A percentile compares a stretch with the other conserved stretches of the same genome.
Conservation (phyloP, 2,797 vertebrate species). For the Phoxinus dragarum region DNA sequence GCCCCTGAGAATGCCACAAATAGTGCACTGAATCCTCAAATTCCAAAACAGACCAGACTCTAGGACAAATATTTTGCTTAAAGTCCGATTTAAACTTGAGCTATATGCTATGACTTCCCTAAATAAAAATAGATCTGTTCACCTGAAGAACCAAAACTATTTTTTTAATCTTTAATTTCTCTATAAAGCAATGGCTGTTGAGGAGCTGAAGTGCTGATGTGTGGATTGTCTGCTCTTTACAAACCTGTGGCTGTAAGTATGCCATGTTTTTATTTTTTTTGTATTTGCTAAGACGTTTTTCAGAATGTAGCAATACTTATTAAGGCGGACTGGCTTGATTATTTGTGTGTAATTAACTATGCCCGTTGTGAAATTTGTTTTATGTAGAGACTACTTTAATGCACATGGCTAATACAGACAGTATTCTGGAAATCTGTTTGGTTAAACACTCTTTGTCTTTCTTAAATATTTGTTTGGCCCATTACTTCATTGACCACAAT, state of each 20-base stretch:
- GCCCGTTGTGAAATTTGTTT: background rate
- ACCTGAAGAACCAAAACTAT: background rate
- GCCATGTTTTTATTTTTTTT: too few relatives aligned
- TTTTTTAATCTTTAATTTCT: background rate
- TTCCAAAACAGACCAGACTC: background rate
- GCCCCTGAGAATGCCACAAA: background rate
- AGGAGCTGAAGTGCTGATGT: conserved; percentile 5
- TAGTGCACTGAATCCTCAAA: conserved; percentile 10
- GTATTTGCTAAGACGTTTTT: background rate
- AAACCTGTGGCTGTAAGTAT: conserved; percentile 26
- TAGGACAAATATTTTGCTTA: background rate
- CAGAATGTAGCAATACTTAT: background rate
- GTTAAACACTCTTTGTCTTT: background rate
- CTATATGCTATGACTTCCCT: background rate
- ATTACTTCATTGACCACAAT: background rate
- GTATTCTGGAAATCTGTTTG: background rate
- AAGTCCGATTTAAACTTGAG: background rate
- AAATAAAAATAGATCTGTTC: background rate
- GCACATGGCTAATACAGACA: background rate
- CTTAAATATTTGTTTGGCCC: conserved; percentile 7
- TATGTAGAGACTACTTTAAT: background rate
- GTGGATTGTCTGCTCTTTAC: background rate
- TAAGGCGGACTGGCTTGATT: background rate
- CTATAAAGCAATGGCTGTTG: conserved; percentile 18
- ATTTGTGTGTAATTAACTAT: background rate